These are phyloP conservation scores for Rotaria magnacalcarata DNA, from an alignment of 2,888 invertebrate species.

Conservation along the genomic window DNA sequence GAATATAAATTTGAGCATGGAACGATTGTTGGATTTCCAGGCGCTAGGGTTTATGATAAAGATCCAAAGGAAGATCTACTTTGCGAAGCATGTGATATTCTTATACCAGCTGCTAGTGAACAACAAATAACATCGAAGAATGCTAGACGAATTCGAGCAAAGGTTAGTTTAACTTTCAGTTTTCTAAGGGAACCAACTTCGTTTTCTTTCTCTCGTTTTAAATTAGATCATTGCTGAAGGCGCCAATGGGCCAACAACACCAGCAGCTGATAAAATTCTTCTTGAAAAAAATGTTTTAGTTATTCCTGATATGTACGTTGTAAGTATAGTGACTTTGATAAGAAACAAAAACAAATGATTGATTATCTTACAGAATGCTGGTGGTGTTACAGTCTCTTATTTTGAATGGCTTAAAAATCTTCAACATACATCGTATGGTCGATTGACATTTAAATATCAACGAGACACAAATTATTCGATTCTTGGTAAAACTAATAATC, in stretches of 20 bases:
- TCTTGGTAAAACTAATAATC: conserved; percentile 65
- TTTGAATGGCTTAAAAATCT: conserved; percentile 98
- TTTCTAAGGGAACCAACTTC: no score
- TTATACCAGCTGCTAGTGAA: conserved; percentile 90
- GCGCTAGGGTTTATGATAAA: conserved; percentile 74
- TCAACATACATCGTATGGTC: conserved; percentile 92
- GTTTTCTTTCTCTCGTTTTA: no score
- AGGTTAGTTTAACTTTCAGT: conserved; percentile 56
- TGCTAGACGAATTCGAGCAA: conserved; percentile 80
- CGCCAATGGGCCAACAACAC: conserved; percentile 92
- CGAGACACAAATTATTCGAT: conserved; percentile 83
- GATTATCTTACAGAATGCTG: conserved; percentile 62
- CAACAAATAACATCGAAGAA: conserved; percentile 86
- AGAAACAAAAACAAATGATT: neutral
- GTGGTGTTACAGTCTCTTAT: conserved; percentile 96
- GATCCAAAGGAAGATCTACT: conserved; percentile 68
- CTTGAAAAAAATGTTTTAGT: conserved; percentile 79
- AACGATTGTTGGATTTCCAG: conserved; percentile 86
- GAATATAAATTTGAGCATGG: conserved; percentile 67
- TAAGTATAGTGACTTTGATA: neutral
- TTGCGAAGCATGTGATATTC: conserved; percentile 86
- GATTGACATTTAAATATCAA: conserved; percentile 85
- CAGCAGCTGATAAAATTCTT: conserved; percentile 84
- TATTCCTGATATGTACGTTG: conserved; percentile 68
- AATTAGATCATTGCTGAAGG: conserved; percentile 62